Evolutionary conservation across 1,140 invertebrate genomes (phyloP), one percentile per base, ranked within the genome.

Genomic region (Neodiprion virginianus): DNA sequence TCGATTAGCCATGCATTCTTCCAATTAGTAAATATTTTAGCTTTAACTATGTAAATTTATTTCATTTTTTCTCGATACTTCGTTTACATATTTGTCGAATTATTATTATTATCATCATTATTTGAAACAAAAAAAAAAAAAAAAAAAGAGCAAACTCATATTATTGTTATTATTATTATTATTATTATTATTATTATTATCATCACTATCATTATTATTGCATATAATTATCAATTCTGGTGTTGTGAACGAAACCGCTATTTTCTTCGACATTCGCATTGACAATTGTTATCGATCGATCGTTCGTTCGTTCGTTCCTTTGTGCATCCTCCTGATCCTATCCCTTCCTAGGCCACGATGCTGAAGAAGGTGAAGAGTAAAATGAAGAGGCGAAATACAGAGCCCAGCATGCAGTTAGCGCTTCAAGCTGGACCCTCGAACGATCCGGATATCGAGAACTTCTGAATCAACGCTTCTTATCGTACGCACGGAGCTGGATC

Each of bases 381-480:
- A 92, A 97, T 98, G 92, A 97, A 96, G 90, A 91, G 96, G 75
- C 93, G 96, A 84, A 97, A 98, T 89, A 97, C 96, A 75, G 95
- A 96, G 90, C 95, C 97, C 75, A 94, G 93, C 75, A 97, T 97
- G 88, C 89, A 89, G 78, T 86, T 91, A 73, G 88, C 90, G 61
- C 88, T 92, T 77, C 88, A 91, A 79, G 86, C 90, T 73, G 88
- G 90, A 65, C 84, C 90, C 8, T 81, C 89, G 67, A 84, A 80
- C 79, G 85, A 88, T 73, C 85, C 86, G 40, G 85, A 87, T 75
- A 78, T 85, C 67, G 80, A 81, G 73, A 71, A 79, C 73, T 76
- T 74, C 66, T 76, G 50, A 71, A 71, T 48, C 69, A 71, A 69
- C 48, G 66, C 72, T 49, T 68, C 21, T n/a, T 65, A 53, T 72